Conservation (phyloP, 2,888 invertebrate genomes). For the Harpagoxenus sublaevis region DNA sequence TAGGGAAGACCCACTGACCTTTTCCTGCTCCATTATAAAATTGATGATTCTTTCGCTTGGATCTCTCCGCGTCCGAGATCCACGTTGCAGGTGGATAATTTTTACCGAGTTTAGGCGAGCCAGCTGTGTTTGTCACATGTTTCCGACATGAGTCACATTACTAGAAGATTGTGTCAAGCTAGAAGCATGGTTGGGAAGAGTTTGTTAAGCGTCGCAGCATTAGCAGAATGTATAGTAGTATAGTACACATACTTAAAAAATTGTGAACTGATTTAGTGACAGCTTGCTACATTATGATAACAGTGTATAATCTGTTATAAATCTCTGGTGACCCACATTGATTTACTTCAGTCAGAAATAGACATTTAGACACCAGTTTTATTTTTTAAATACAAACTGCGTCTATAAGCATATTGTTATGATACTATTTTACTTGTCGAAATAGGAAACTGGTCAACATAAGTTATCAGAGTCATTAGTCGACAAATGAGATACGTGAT, state of each 20-base stretch:
- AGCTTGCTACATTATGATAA: neutral
- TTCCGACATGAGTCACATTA: conserved; percentile 1
- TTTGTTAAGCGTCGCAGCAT: neutral
- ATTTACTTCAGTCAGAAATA: neutral
- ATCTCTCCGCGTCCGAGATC: neutral
- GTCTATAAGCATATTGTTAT: neutral
- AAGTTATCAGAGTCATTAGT: neutral
- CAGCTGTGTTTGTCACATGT: conserved; percentile 26
- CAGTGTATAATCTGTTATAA: neutral
- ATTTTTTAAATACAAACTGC: neutral
- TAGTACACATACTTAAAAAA: neutral
- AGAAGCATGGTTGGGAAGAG: neutral
- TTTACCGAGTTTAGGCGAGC: neutral
- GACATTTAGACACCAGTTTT: neutral
- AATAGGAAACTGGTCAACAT: neutral
- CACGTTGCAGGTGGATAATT: neutral
- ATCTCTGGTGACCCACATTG: neutral
- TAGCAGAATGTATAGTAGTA: neutral
- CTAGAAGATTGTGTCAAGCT: neutral
- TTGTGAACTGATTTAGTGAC: neutral
- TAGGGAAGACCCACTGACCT: neutral
- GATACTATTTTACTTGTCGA: neutral
- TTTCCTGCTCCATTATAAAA: neutral
- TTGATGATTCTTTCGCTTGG: neutral
- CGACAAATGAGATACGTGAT: neutral